These are phyloP conservation scores for Drosophila longiperda DNA, from an alignment of 2,888 invertebrate species.

Conservation along the genomic window DNA sequence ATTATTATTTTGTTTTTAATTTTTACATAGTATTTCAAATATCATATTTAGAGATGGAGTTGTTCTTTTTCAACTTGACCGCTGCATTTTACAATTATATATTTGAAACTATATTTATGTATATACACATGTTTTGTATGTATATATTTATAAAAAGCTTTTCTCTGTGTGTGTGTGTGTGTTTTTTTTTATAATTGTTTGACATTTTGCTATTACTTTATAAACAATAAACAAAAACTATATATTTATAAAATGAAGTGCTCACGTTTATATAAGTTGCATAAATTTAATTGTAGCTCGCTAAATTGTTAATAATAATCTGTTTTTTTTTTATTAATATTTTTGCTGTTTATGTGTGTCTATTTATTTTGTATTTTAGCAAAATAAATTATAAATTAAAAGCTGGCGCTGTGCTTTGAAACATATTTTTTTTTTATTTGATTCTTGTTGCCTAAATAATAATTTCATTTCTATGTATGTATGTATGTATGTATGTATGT, in stretches of 20 bases:
- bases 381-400: conserved; percentile 34
- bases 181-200: conserved; percentile 28
- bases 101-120: conserved; percentile 47
- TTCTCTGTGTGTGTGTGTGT: conserved; percentile 60
- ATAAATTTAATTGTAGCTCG: conserved; percentile 15
- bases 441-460: conserved; percentile 39
- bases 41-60: conserved; percentile 35
- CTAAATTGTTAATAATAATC: conserved; percentile 22
- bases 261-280: conserved; percentile 18
- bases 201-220: conserved; percentile 72
- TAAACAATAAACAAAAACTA: conserved; percentile 33
- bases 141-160: conserved; percentile 76
- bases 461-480: conserved; percentile 7
- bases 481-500: neutral
- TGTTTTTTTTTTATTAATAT: conserved; percentile 4
- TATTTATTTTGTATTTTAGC: conserved; percentile 19
- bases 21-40: conserved; percentile 15
- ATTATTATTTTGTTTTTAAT: conserved; percentile 2
- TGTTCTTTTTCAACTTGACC: conserved; percentile 24
- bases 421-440: conserved; percentile 11
- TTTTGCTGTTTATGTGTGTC: conserved; percentile 1
- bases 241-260: conserved; percentile 23
- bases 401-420: conserved; percentile 45
- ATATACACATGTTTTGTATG: conserved; percentile 38
- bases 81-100: conserved; percentile 54